phyloP scores from a whole-genome alignment of 1,140 invertebrate species.

The Calephelis virginiensis region DNA sequence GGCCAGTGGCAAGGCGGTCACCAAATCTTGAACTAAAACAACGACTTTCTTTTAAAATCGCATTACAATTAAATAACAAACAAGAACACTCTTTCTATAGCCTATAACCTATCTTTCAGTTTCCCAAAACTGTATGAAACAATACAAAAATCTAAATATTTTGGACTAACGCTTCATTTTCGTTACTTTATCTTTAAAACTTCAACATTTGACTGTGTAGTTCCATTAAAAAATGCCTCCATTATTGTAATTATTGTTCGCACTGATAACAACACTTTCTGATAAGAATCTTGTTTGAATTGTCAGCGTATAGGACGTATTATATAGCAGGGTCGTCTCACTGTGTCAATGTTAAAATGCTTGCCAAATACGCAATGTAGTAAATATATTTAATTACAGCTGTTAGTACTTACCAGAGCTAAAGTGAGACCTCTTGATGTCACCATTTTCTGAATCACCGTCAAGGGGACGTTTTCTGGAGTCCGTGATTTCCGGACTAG shows the following conservation, averaged over 20 bases:
- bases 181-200: neutral
- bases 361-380: conserved; percentile 69
- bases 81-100: conserved; percentile 18
- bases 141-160: neutral
- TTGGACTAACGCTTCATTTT: neutral
- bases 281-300: conserved; percentile 67
- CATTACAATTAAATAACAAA: conserved; percentile 47
- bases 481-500: conserved; percentile 88
- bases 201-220: conserved; percentile 13
- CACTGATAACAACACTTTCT: conserved; percentile 66
- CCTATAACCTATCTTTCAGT: too few relatives aligned
- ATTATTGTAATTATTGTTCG: conserved; percentile 62
- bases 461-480: conserved; percentile 92
- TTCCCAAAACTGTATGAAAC: neutral
- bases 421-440: conserved; percentile 93
- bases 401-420: conserved; percentile 85
- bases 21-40: conserved; percentile 79
- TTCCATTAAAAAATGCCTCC: conserved; percentile 42
- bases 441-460: conserved; percentile 90
- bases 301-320: conserved; percentile 43
- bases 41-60: conserved; percentile 75
- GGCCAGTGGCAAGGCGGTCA: conserved; percentile 78
- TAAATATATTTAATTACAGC: conserved; percentile 43
- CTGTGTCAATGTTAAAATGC: conserved; percentile 71
- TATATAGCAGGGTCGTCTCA: conserved; percentile 53